Base-by-base conservation (phyloP, 2,797 vertebrate species). In the Microchirus variegatus region DNA sequence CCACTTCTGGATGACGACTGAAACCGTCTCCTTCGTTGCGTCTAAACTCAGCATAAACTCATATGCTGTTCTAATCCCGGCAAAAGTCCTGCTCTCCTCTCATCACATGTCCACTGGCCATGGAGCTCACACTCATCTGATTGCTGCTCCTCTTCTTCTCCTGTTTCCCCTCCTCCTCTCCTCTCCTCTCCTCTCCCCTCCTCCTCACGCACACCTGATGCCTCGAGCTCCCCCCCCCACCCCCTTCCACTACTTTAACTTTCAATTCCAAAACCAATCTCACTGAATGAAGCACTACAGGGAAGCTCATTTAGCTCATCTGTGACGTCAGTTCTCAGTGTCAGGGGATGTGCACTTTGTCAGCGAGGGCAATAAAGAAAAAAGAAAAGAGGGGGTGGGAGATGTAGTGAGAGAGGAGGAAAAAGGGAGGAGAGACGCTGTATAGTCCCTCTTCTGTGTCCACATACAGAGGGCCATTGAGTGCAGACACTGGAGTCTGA, bases 381-480 rank as follows among this genome's bases (percentile, higher is more conserved):
- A 3, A n/a, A 44, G 13, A 50, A 56, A 47, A 14, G 51, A 35
- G 59, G 50, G 61, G 16, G 50, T 18, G 40, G 17, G 59, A 4
- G 46, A 31, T 8, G 7, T 22, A 10, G 22, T 2, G 50, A 38
- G 40, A 26, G 58, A 16, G 37, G 58, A 16, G 37, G 54, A 35
- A 37, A 47, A 50, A 51, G 65, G 54, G 55, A 46, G 48, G 65
- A 19, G 60, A 22, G 64, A 59, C 57, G 38, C 69, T 77, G 79
- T 67, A 87, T 80, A 78, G 86, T 79, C 70, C 59, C 87, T 69
- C 63, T 90, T 91, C 83, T 89, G 80, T 82, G 81, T 79, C 63
- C 60, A 16, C 77, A 89, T 65, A 93, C 88, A 92, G 89, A 90
- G 80, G 77, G 53, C 89, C 74, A 91, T 92, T 94, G 86, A 94